A percentile compares a stretch with the other conserved stretches of the same genome.
phyloP scores from a whole-genome alignment of 2,888 invertebrate species.

The Apamea sordens region DNA sequence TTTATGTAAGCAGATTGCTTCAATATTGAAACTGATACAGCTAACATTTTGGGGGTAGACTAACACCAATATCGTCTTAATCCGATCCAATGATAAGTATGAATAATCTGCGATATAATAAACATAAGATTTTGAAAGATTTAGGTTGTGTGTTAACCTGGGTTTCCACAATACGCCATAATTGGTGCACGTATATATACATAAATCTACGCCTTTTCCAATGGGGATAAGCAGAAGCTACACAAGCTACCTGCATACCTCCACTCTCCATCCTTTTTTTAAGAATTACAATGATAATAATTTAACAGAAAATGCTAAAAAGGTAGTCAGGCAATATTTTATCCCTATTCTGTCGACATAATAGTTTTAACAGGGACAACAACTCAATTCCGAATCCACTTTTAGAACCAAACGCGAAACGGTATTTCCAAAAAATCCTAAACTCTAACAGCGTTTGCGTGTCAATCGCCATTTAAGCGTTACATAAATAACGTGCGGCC shows the following conservation, averaged over 20 bases:
- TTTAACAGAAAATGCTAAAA: background rate
- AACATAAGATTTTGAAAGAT: background rate
- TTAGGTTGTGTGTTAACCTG: background rate
- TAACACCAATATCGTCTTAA: background rate
- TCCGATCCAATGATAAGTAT: background rate
- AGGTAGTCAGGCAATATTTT: background rate
- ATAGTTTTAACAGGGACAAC: background rate
- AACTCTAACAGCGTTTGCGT: conserved; percentile 66
- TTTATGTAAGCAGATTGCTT: conserved; percentile 37
- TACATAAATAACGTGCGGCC: conserved; percentile 71
- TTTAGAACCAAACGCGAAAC: conserved; percentile 27
- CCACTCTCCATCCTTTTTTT: background rate
- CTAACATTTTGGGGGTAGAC: conserved; percentile 6
- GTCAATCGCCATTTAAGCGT: conserved; percentile 65
- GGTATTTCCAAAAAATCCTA: conserved; percentile 39
- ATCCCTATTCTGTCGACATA: background rate
- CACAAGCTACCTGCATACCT: background rate
- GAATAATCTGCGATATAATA: background rate
- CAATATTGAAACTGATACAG: conserved; percentile 21
- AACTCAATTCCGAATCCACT: conserved; percentile 6
- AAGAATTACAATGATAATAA: background rate
- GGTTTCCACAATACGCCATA: too few relatives aligned
- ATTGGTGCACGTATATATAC: background rate
- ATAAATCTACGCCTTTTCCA: too few relatives aligned
- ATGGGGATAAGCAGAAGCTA: background rate